Evolutionary conservation across 2,888 invertebrate species (phyloP).

Genomic region (Caenorhabditis sp.): DNA sequence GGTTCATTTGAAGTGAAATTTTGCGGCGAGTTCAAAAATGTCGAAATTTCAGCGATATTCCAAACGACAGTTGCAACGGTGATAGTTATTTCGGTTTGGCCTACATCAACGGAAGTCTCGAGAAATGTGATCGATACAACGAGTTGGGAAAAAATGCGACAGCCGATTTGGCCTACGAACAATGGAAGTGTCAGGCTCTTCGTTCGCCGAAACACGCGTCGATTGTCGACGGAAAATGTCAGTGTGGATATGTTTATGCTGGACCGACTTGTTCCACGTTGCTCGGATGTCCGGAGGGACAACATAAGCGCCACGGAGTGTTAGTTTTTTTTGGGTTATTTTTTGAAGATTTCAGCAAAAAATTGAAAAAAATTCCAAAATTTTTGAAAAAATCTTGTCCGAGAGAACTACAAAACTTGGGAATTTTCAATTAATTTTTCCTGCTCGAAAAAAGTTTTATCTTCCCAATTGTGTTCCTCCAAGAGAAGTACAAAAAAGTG

Average conservation of each 20-base stretch:
- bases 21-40: neutral
- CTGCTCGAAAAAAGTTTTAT: too few relatives aligned
- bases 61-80: conserved; percentile 45
- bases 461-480: too few relatives aligned
- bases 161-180: conserved; percentile 48
- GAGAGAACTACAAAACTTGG: too few relatives aligned
- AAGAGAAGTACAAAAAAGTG: too few relatives aligned
- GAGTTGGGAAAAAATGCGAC: neutral
- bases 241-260: conserved; percentile 26
- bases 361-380: too few relatives aligned
- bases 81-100: conserved; percentile 53
- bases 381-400: too few relatives aligned
- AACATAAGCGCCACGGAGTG: neutral
- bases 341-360: too few relatives aligned
- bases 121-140: conserved; percentile 37
- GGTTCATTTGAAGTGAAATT: neutral
- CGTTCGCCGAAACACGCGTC: conserved; percentile 40
- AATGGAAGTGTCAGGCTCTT: conserved; percentile 63
- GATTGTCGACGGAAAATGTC: conserved; percentile 50
- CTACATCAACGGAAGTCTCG: conserved; percentile 60
- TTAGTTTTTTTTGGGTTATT: neutral
- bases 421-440: too few relatives aligned
- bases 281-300: conserved; percentile 6
- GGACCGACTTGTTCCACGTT: conserved; percentile 4
- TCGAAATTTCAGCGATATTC: conserved; percentile 49